Percentiles rank a stretch among this genome's conserved stretches.
phyloP scores from a whole-genome alignment of 2,113 vertebrate species.

The Toxotes chatareus region DNA sequence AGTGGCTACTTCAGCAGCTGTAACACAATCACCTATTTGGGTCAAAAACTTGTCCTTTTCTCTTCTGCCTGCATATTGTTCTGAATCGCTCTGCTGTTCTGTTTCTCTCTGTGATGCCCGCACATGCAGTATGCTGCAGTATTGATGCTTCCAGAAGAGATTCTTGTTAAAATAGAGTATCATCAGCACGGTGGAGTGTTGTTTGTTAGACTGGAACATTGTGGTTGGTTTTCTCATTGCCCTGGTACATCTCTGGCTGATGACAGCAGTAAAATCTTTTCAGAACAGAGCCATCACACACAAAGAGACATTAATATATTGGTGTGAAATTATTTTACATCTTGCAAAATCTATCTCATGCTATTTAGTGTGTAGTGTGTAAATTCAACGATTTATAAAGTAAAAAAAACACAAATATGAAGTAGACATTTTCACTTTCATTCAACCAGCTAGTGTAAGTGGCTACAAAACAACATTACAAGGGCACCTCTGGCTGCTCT shows the following conservation, averaged over 20 bases:
- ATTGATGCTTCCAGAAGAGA: neutral
- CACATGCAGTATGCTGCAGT: neutral
- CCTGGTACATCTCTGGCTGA: neutral
- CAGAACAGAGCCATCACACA: neutral
- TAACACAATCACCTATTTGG: constrained; percentile 55
- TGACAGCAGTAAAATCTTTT: neutral
- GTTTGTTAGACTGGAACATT: neutral
- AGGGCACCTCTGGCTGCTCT: neutral
- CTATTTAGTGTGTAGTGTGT: neutral
- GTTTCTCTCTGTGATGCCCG: neutral
- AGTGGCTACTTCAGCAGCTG: constrained; percentile 40
- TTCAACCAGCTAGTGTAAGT: neutral
- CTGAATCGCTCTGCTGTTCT: neutral
- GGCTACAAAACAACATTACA: neutral
- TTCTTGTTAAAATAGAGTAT: neutral
- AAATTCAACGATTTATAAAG: neutral
- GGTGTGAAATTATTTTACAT: neutral
- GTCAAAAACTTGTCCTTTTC: constrained; percentile 40
- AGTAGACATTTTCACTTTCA: neutral
- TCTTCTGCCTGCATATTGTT: constrained; percentile 9
- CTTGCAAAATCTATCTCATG: neutral
- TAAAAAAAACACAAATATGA: neutral
- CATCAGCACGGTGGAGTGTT: neutral
- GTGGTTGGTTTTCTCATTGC: neutral
- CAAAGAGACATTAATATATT: neutral